Conservation (phyloP, 2,888 invertebrate species). For the Agonopterix heracliana region DNA sequence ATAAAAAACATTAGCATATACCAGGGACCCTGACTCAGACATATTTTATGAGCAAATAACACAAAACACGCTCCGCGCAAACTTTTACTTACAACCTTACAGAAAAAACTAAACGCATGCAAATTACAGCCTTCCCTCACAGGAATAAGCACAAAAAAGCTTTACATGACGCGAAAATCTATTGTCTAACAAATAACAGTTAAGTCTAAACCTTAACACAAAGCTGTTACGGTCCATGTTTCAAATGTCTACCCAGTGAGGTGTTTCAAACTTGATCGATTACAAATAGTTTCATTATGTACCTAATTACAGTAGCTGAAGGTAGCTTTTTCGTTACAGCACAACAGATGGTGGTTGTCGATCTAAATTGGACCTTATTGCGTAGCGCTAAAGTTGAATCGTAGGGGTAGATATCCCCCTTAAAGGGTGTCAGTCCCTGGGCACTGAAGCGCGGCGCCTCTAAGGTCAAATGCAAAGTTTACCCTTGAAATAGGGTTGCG, state of each 20-base stretch:
- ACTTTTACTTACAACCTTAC: conserved; percentile 23
- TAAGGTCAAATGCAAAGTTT: conserved; percentile 53
- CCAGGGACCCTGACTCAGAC: conserved; percentile 28
- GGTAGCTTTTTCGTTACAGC: conserved; percentile 40
- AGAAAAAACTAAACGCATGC: conserved; percentile 22
- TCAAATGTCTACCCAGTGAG: conserved; percentile 19
- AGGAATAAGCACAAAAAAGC: conserved; percentile 22
- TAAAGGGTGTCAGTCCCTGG: conserved; percentile 20
- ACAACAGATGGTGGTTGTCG: conserved; percentile 11
- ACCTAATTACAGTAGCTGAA: conserved; percentile 50
- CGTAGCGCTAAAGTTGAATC: conserved; percentile 19
- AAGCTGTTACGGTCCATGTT: conserved; percentile 27
- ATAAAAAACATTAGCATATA: conserved; percentile 59
- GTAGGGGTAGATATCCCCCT: conserved; percentile 15
- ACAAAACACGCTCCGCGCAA: conserved; percentile 33
- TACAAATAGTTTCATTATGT: conserved; percentile 52
- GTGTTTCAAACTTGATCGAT: conserved; percentile 28
- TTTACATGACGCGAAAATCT: conserved; percentile 8
- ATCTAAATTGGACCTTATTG: conserved; percentile 39
- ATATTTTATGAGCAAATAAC: conserved; percentile 48
- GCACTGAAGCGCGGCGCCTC: conserved; percentile 21
- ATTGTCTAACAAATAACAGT: conserved; percentile 18
- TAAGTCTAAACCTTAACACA: conserved; percentile 20
- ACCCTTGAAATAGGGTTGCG: conserved; percentile 22
- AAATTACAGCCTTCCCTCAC: conserved; percentile 37